These are phyloP conservation scores for Lophius americanus DNA, from an alignment of 2,797 vertebrate species.

Conservation along the genomic window DNA sequence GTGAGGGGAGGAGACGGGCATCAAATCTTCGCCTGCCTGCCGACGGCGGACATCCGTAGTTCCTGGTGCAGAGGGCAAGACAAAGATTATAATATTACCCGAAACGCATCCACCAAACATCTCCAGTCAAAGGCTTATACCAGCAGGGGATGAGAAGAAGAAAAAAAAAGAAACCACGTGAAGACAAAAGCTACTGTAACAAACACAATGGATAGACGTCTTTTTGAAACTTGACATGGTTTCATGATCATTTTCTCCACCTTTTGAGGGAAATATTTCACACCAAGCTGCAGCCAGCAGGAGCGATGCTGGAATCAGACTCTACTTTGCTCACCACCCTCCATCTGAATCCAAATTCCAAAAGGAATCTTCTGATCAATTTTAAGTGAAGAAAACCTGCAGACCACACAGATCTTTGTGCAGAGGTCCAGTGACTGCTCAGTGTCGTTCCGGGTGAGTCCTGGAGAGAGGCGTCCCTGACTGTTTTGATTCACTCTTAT, in stretches of 20 bases:
- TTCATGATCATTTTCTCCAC: constrained; percentile 61
- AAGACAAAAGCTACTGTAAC: constrained; percentile 47
- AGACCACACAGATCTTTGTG: constrained; percentile 59
- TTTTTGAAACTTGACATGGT: constrained; percentile 66
- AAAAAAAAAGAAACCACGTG: constrained; percentile 55
- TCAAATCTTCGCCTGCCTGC: constrained; percentile 59
- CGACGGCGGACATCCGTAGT: constrained; percentile 62
- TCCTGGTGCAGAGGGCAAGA: constrained; percentile 68
- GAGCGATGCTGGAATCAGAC: constrained; percentile 55
- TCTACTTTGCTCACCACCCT: constrained; percentile 61
- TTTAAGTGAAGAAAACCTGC: constrained; percentile 57
- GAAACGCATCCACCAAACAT: constrained; percentile 63
- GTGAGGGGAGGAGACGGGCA: constrained; percentile 49
- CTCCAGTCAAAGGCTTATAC: constrained; percentile 42
- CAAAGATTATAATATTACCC: constrained; percentile 67
- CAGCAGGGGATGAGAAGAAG: constrained; percentile 36
- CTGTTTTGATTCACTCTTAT: constrained; percentile 38
- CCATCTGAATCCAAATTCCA: constrained; percentile 65
- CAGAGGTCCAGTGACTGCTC: constrained; percentile 29
- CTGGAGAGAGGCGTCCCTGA: constrained; percentile 49
- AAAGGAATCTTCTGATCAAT: constrained; percentile 64
- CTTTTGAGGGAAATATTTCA: constrained; percentile 56
- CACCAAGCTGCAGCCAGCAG: constrained; percentile 54
- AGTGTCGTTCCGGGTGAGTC: constrained; percentile 23
- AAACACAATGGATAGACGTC: constrained; percentile 52